These are phyloP conservation scores for Microtus montanus DNA, from an alignment of 2,113 vertebrate species.

Conservation along the genomic window DNA sequence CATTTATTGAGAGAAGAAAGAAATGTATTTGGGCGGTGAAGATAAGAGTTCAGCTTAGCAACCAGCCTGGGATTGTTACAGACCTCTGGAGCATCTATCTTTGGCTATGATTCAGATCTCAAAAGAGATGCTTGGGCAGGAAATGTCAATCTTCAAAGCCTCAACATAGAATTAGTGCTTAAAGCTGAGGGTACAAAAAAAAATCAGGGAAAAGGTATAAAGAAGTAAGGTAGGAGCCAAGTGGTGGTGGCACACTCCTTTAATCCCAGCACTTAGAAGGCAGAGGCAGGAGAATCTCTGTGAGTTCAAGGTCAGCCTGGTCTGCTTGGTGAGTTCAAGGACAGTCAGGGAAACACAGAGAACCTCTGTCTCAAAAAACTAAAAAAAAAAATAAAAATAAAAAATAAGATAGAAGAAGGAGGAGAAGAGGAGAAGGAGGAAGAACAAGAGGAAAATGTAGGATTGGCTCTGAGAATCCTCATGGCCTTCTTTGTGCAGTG, in stretches of 20 bases:
- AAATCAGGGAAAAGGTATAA: background rate
- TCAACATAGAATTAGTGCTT: background rate
- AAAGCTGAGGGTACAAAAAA: conserved; percentile 24
- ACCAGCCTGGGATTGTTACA: background rate
- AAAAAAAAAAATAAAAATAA: no score
- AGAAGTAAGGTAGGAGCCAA: background rate
- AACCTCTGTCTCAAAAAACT: background rate
- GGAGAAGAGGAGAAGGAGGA: no score
- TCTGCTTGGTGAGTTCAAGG: background rate
- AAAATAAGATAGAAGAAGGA: no score
- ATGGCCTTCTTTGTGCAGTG: background rate
- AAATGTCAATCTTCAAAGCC: background rate
- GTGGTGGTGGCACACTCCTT: background rate
- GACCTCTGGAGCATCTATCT: background rate
- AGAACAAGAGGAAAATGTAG: background rate
- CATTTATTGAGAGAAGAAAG: conserved; percentile 8
- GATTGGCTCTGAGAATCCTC: background rate
- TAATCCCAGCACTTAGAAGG: background rate
- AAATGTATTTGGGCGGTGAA: background rate
- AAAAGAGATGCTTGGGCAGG: background rate
- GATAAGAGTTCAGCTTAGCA: background rate
- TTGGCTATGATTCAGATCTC: conserved; percentile 13
- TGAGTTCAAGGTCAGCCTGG: background rate
- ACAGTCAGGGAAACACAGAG: background rate
- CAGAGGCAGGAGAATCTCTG: background rate